Percentiles rank a stretch among this genome's conserved stretches.
These are phyloP conservation scores for Microhierax caerulescens DNA, from an alignment of 2,797 vertebrate genomes.

Conservation along the genomic window DNA sequence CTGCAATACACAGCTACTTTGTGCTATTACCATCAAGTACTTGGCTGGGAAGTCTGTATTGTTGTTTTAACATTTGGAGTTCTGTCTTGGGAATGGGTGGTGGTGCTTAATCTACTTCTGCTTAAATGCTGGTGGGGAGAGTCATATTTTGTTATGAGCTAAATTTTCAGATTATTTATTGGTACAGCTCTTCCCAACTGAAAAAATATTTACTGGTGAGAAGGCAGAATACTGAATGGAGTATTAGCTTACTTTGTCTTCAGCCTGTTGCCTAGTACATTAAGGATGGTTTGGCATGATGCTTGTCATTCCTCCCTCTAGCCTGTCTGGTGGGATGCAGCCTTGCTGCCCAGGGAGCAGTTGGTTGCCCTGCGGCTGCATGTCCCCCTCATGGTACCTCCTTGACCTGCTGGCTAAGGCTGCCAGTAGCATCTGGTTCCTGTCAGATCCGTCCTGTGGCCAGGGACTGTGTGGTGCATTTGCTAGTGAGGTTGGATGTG, in stretches of 20 bases:
- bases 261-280: not conserved
- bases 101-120: conserved; percentile 47
- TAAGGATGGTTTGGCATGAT: not conserved
- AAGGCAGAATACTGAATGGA: conserved; percentile 11
- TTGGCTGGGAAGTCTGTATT: conserved; percentile 12
- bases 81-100: conserved; percentile 70
- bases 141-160: conserved; percentile 68
- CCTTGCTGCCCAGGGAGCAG: not conserved
- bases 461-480: not conserved
- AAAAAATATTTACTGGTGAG: conserved; percentile 25
- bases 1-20: not conserved
- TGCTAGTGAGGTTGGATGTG: not conserved
- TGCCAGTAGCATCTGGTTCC: conserved; percentile 16
- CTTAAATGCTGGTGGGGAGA: conserved; percentile 54
- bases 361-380: not conserved
- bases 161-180: conserved; percentile 68
- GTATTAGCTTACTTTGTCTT: conserved; percentile 6
- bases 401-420: not conserved
- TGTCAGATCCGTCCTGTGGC: not conserved
- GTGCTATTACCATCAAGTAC: not conserved
- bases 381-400: not conserved
- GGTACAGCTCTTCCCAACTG: conserved; percentile 51
- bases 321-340: not conserved
- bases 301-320: not conserved
- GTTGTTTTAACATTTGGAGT: conserved; percentile 67